Conservation (phyloP, 2,888 invertebrate species). For the Chymomyza amoena region DNA sequence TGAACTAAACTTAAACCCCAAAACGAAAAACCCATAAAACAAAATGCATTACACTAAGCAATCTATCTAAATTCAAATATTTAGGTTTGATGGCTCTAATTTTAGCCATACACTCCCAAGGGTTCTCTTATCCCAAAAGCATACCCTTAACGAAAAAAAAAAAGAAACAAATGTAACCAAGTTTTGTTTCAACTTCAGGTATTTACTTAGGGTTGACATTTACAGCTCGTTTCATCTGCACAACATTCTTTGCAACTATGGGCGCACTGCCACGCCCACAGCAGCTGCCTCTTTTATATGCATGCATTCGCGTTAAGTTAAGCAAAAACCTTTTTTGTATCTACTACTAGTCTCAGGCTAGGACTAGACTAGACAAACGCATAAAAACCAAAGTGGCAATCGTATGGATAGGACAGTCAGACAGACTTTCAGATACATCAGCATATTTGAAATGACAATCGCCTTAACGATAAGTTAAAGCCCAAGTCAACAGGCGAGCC, state of each 20-base stretch:
- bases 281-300: neutral
- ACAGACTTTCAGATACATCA: slow-evolving; percentile 38
- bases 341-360: neutral
- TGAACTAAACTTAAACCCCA: neutral
- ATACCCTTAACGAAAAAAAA: neutral
- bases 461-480: slow-evolving; percentile 52
- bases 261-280: neutral
- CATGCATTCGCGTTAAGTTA: neutral
- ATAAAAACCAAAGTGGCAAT: neutral
- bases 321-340: neutral
- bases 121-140: neutral
- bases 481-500: slow-evolving; percentile 33
- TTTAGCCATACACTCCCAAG: neutral
- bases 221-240: neutral
- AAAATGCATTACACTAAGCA: neutral
- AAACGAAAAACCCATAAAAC: neutral
- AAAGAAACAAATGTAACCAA: neutral
- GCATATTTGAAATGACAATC: slow-evolving; percentile 59
- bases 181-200: neutral
- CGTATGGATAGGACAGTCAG: neutral
- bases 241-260: neutral
- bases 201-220: neutral
- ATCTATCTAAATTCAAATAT: neutral
- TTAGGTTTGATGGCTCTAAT: neutral
- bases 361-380: neutral